A percentile compares a stretch with the other conserved stretches of the same genome.
Conservation (phyloP, 2,888 invertebrate genomes). For the Tetragnatha montana region DNA sequence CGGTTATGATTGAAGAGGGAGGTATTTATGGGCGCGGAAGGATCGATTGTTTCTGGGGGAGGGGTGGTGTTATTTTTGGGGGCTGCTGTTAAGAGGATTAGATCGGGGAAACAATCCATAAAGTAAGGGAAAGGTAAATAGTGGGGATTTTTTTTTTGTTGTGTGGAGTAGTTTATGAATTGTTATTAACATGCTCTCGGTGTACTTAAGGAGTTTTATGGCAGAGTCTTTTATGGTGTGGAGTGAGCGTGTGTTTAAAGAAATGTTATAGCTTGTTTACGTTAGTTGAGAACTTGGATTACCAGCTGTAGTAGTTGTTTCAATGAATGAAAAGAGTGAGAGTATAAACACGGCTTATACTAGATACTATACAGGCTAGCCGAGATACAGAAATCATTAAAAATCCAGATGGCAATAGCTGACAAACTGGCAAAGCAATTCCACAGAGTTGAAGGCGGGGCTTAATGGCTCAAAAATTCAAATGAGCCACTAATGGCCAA, state of each 20-base stretch:
- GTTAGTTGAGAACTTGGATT: too few species aligned
- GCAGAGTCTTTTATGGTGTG: neutral
- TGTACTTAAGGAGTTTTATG: neutral
- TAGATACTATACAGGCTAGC: too few species aligned
- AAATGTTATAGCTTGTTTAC: too few species aligned
- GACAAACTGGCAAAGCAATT: too few species aligned
- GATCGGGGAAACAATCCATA: neutral
- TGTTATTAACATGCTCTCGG: slow-evolving; percentile 16
- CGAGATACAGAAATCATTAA: too few species aligned
- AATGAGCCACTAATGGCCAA: too few species aligned
- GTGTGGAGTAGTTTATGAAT: slow-evolving; percentile 8
- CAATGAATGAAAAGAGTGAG: too few species aligned
- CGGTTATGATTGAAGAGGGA: neutral
- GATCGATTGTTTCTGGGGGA: neutral
- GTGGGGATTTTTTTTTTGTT: neutral
- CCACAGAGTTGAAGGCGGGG: too few species aligned
- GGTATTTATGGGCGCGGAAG: neutral
- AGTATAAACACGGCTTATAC: too few species aligned
- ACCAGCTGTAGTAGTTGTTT: too few species aligned
- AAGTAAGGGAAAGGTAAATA: neutral
- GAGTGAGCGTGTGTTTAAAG: neutral
- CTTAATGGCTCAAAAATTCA: too few species aligned
- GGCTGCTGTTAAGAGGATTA: neutral
- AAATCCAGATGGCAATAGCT: too few species aligned
- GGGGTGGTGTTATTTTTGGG: neutral